These are phyloP conservation scores for Colossoma macropomum DNA, from an alignment of 2,113 vertebrate species.

Conservation along the genomic window DNA sequence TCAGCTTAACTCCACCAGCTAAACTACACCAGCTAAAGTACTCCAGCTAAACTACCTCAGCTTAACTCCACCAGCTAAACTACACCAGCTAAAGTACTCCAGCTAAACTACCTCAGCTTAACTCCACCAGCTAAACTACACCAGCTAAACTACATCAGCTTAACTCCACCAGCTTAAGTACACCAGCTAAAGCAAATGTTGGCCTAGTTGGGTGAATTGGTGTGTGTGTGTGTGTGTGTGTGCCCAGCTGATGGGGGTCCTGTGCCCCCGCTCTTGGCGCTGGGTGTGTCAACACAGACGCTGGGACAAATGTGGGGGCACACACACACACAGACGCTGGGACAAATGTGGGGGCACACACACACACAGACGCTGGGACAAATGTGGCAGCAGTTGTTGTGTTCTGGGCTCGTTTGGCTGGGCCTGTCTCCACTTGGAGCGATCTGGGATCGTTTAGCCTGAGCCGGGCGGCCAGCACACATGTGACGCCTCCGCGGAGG, in stretches of 20 bases:
- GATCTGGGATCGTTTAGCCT: slow-evolving; percentile 28
- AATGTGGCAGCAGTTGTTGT: slow-evolving; percentile 74
- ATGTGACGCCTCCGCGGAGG: slow-evolving; percentile 57
- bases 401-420: slow-evolving; percentile 67
- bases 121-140: too few species aligned
- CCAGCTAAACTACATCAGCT: too few species aligned
- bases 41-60: too few species aligned
- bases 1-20: too few species aligned
- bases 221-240: neutral
- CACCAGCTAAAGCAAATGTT: too few species aligned
- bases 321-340: slow-evolving; percentile 1
- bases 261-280: slow-evolving; percentile 62
- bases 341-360: neutral
- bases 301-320: slow-evolving; percentile 72
- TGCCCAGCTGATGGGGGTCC: slow-evolving; percentile 52
- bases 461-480: slow-evolving; percentile 48
- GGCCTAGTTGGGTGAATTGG: too few species aligned
- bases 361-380: slow-evolving; percentile 70
- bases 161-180: too few species aligned
- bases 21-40: too few species aligned
- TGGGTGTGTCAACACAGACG: slow-evolving; percentile 67
- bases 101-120: too few species aligned
- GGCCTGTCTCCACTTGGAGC: slow-evolving; percentile 8
- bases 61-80: too few species aligned
- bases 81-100: too few species aligned